phyloP scores from a whole-genome alignment of 2,113 vertebrate species.

The Paradisaea rubra region DNA sequence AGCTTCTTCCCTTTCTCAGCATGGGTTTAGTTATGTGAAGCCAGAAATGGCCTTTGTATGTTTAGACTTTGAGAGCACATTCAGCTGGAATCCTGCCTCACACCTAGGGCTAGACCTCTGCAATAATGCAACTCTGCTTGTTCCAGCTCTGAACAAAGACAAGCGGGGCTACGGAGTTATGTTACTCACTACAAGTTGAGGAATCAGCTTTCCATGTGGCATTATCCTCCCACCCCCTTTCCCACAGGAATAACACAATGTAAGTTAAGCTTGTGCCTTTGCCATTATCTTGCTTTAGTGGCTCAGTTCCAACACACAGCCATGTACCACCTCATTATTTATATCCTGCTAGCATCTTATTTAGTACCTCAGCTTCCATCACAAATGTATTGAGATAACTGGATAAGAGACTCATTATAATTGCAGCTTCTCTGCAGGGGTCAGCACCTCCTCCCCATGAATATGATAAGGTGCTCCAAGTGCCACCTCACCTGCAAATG shows the following conservation, averaged over 20 bases:
- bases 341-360: conserved; percentile 36
- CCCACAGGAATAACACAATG: neutral
- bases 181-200: conserved; percentile 5
- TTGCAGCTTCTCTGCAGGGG: neutral
- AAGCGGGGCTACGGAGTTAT: neutral
- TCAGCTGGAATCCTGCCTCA: neutral
- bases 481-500: conserved; percentile 4
- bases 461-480: neutral
- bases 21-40: conserved; percentile 28
- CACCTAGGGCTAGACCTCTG: conserved; percentile 13
- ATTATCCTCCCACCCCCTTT: neutral
- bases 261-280: conserved; percentile 27
- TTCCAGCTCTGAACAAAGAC: conserved; percentile 27
- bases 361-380: conserved; percentile 11
- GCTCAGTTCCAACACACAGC: neutral
- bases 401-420: conserved; percentile 6
- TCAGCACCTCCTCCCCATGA: conserved; percentile 20
- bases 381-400: neutral
- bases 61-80: conserved; percentile 4
- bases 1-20: conserved; percentile 37
- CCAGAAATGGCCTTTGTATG: conserved; percentile 4
- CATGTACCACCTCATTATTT: conserved; percentile 18
- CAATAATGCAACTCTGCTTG: conserved; percentile 21
- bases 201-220: conserved; percentile 34
- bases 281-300: conserved; percentile 21